These are phyloP conservation scores for Actenoides lindsayi DNA, from an alignment of 2,113 vertebrate species.

Conservation along the genomic window DNA sequence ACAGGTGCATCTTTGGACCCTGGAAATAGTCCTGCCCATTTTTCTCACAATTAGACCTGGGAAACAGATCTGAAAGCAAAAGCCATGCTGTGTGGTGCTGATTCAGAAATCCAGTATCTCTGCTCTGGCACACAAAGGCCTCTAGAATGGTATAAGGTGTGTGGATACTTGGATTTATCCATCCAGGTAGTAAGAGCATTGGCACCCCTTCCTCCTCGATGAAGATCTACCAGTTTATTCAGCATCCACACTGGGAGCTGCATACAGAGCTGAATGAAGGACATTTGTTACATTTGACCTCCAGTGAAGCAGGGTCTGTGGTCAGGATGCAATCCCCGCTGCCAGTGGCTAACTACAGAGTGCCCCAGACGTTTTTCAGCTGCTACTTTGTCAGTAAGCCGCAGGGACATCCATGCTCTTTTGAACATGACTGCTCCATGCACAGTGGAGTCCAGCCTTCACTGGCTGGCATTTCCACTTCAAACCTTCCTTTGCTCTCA, in stretches of 20 bases:
- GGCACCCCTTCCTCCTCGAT: background rate
- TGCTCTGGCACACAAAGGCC: background rate
- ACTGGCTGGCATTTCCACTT: background rate
- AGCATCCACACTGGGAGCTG: background rate
- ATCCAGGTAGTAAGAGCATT: background rate
- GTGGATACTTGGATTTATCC: background rate
- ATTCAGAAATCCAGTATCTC: background rate
- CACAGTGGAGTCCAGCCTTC: background rate
- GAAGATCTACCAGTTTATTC: background rate
- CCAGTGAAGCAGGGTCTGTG: background rate
- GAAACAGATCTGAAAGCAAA: background rate
- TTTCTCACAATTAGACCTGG: background rate
- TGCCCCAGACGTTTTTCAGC: background rate
- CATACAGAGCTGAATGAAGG: background rate
- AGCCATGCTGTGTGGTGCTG: background rate
- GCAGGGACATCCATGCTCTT: background rate
- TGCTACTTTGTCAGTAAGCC: background rate
- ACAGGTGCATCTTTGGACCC: background rate
- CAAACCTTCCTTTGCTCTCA: background rate
- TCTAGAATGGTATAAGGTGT: background rate
- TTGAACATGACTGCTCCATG: accelerated
- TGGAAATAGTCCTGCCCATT: background rate
- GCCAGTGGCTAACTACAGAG: background rate
- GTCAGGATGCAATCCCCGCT: background rate
- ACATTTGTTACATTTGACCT: background rate